Conservation (phyloP, 2,797 vertebrate species). For the Gymnothorax reevesii region DNA sequence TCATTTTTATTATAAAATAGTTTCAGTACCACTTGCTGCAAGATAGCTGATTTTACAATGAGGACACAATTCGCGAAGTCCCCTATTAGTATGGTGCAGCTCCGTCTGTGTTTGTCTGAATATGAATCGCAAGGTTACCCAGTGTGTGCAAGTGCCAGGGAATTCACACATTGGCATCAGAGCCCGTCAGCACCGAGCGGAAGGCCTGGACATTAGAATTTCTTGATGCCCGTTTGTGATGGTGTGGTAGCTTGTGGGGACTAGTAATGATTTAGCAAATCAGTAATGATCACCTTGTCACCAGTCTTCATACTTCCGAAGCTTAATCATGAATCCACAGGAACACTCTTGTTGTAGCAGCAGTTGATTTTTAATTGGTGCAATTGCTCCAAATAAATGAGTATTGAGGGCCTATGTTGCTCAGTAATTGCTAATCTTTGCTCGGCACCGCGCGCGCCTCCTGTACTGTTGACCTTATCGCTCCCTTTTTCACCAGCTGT, state of each 20-base stretch:
- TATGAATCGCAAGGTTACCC: neutral
- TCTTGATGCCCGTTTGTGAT: conserved; percentile 11
- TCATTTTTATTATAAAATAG: neutral
- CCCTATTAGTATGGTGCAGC: neutral
- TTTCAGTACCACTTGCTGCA: neutral
- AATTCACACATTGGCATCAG: neutral
- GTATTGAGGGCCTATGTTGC: conserved; percentile 54
- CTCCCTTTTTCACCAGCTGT: conserved; percentile 31
- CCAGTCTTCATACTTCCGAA: neutral
- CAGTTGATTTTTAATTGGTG: conserved; percentile 60
- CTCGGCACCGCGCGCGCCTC: conserved; percentile 21
- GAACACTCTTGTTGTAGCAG: conserved; percentile 37
- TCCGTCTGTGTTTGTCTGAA: neutral
- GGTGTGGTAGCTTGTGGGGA: conserved; percentile 22
- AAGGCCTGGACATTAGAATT: no score
- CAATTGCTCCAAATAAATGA: conserved; percentile 58
- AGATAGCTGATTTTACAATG: neutral
- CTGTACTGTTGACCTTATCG: conserved; percentile 32
- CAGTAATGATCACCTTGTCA: conserved; percentile 36
- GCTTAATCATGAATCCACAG: neutral
- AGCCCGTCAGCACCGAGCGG: no score
- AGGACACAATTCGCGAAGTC: neutral
- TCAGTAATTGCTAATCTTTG: conserved; percentile 15
- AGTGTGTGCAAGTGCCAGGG: neutral
- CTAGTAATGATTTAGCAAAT: neutral